phyloP scores from a whole-genome alignment of 2,888 invertebrate species.

The Polyploca ridens region DNA sequence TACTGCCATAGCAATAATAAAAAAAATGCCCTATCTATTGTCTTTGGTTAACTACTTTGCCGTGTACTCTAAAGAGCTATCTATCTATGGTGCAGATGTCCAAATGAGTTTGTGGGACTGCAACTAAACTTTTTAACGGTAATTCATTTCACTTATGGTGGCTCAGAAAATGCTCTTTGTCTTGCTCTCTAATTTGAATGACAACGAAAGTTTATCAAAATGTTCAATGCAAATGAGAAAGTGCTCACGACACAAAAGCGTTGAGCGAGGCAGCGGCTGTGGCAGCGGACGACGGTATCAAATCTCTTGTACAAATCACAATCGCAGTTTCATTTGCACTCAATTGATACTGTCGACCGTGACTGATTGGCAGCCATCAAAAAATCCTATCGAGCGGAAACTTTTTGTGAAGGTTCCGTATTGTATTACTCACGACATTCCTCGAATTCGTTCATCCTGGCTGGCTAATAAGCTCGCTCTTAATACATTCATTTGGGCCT shows the following conservation, averaged over 20 bases:
- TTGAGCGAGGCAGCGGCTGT: not conserved
- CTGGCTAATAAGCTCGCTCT: too few species aligned
- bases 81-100: too few species aligned
- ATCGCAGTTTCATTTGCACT: slow-evolving; percentile 4
- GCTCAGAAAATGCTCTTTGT: not conserved
- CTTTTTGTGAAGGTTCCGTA: not conserved
- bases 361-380: not conserved
- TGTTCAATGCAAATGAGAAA: not conserved
- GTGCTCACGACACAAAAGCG: not conserved
- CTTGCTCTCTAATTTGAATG: not conserved
- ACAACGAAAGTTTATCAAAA: slow-evolving; percentile 2
- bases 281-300: not conserved
- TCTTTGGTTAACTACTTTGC: too few species aligned
- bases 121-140: not conserved
- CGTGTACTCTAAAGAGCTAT: too few species aligned
- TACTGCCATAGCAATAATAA: too few species aligned
- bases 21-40: too few species aligned
- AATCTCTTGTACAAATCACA: not conserved
- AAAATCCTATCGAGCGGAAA: not conserved
- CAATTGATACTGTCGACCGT: slow-evolving; percentile 3
- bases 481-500: too few species aligned
- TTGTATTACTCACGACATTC: not conserved
- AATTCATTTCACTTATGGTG: not conserved
- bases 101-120: too few species aligned
- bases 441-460: not conserved